A percentile compares a stretch with the other conserved stretches of the same genome.
Evolutionary conservation across 1,140 invertebrate species (phyloP).

Genomic region (Heliconius hewitsoni): DNA sequence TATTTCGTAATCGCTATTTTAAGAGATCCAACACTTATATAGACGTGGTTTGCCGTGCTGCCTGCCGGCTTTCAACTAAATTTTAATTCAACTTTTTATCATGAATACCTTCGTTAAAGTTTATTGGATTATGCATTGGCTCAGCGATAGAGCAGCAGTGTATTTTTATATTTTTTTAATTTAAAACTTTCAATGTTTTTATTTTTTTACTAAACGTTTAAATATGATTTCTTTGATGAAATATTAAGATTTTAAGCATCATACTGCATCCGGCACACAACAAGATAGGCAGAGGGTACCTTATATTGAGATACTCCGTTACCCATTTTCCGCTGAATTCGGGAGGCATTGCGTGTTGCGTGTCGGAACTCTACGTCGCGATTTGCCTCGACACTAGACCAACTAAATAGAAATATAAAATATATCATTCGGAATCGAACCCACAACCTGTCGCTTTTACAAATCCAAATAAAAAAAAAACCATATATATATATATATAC

Average conservation of each 20-base stretch:
- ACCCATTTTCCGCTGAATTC: no score
- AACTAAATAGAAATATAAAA: no score
- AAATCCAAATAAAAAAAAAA: no score
- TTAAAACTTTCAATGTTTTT: neutral
- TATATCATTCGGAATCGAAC: no score
- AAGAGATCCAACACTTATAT: conserved; percentile 33
- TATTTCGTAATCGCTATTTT: conserved; percentile 25
- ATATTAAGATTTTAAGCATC: neutral
- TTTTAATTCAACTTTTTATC: conserved; percentile 69
- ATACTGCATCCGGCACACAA: no score
- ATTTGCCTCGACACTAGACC: no score
- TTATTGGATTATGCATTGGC: conserved; percentile 56
- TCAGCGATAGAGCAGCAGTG: neutral
- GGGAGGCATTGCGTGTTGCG: no score
- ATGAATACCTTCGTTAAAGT: conserved; percentile 61
- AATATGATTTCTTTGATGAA: neutral
- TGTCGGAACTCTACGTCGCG: no score
- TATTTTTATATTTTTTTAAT: conserved; percentile 10
- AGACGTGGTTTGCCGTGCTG: conserved; percentile 50
- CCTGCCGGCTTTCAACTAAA: conserved; percentile 72
- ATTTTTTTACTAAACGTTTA: neutral
- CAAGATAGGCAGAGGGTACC: no score
- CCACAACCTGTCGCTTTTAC: no score
- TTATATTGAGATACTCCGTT: no score
- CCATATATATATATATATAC: no score